phyloP scores from a whole-genome alignment of 1,140 invertebrate species.

The Ceratina japonica region DNA sequence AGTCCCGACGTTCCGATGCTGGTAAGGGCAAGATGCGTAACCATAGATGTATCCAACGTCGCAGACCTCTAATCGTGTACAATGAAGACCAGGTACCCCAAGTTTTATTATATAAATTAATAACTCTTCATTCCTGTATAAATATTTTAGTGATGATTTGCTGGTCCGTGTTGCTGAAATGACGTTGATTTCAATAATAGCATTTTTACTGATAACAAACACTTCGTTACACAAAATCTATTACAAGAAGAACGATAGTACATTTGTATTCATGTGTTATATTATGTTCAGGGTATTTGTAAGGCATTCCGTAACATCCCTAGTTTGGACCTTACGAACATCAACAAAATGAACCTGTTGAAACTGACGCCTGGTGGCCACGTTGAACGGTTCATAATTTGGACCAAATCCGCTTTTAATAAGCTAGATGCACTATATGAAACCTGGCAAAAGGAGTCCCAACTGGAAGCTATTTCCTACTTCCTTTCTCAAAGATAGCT shows the following conservation, averaged over 20 bases:
- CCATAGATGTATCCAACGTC: slow-evolving; percentile 95
- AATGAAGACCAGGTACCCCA: slow-evolving; percentile 90
- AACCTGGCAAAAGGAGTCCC: slow-evolving; percentile 93
- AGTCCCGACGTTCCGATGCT: slow-evolving; percentile 97
- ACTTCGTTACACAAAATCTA: too few relatives aligned
- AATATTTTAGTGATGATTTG: too few relatives aligned
- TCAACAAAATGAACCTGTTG: slow-evolving; percentile 95
- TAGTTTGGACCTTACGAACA: slow-evolving; percentile 95
- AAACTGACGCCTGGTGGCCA: slow-evolving; percentile 99
- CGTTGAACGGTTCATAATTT: slow-evolving; percentile 98
- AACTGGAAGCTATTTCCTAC: slow-evolving; percentile 96
- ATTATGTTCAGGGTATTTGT: slow-evolving; percentile 86
- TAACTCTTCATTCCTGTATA: background rate
- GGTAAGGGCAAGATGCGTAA: slow-evolving; percentile 99
- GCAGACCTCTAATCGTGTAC: slow-evolving; percentile 97
- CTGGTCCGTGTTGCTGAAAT: too few relatives aligned
- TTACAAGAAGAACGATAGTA: too few relatives aligned
- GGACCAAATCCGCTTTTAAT: slow-evolving; percentile 97
- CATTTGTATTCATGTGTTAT: slow-evolving; percentile 25
- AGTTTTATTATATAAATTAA: background rate
- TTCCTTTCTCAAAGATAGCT: slow-evolving; percentile 98
- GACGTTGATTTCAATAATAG: slow-evolving; percentile 42
- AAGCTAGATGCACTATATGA: slow-evolving; percentile 95
- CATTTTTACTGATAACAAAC: background rate
- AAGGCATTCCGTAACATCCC: slow-evolving; percentile 99